phyloP scores from a whole-genome alignment of 2,888 invertebrate species.

The Xanthia icteritia region DNA sequence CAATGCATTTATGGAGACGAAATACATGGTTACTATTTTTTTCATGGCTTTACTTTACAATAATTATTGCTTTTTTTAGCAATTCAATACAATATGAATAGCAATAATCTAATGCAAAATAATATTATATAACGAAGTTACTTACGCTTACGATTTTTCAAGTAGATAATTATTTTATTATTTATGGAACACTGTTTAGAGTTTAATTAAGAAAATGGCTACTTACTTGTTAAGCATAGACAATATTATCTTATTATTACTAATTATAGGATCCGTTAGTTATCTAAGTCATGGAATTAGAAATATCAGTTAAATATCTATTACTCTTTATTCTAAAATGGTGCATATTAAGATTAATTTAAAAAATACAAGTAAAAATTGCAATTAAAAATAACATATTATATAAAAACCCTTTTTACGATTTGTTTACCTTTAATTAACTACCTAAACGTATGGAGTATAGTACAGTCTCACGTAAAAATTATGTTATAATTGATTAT shows the following conservation, averaged over 20 bases:
- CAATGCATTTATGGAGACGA: constrained; percentile 18
- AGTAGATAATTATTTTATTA: constrained; percentile 1
- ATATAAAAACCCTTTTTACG: no score
- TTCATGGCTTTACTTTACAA: neutral
- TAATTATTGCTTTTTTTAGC: neutral
- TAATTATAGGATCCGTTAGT: neutral
- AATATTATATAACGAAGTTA: neutral
- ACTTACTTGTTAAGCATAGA: constrained; percentile 47
- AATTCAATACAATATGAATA: constrained; percentile 3
- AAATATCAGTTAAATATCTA: neutral
- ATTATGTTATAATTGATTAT: neutral
- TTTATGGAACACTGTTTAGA: constrained; percentile 21
- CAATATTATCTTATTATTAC: constrained; percentile 37
- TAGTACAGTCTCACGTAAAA: neutral
- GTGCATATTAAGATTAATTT: neutral
- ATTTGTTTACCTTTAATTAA: no score
- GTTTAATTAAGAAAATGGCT: constrained; percentile 23
- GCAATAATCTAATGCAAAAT: constrained; percentile 13
- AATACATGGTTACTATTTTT: constrained; percentile 12
- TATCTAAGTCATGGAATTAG: neutral
- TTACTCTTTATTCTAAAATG: neutral
- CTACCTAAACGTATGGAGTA: no score
- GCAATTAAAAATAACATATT: neutral
- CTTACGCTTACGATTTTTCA: constrained; percentile 5
- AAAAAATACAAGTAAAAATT: neutral